Evolutionary conservation across 2,113 vertebrate species (phyloP).

Genomic region (Calypte anna): DNA sequence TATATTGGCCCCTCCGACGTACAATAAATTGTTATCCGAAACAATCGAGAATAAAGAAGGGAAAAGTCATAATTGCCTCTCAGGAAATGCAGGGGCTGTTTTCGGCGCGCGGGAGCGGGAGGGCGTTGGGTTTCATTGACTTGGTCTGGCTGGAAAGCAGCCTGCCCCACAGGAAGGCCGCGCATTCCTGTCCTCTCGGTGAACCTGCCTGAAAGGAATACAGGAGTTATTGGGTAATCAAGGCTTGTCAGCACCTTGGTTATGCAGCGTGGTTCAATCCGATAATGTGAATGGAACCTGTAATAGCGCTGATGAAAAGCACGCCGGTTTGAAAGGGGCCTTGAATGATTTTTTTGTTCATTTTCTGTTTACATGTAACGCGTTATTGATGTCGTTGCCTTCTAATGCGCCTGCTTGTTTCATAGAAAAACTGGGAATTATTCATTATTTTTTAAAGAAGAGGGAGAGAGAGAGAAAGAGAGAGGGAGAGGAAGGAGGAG

Average conservation of each 20-base stretch:
- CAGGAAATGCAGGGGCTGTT: slow-evolving; percentile 71
- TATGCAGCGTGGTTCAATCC: slow-evolving; percentile 91
- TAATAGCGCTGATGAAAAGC: slow-evolving; percentile 93
- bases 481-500: slow-evolving; percentile 71
- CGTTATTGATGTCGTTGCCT: slow-evolving; percentile 87
- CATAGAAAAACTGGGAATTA: slow-evolving; percentile 85
- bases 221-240: slow-evolving; percentile 94
- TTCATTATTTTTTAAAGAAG: slow-evolving; percentile 79
- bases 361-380: slow-evolving; percentile 89
- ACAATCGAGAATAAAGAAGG: slow-evolving; percentile 71
- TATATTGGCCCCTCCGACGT: slow-evolving; percentile 50
- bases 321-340: slow-evolving; percentile 84
- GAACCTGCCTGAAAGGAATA: slow-evolving; percentile 90
- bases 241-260: slow-evolving; percentile 92
- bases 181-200: slow-evolving; percentile 89
- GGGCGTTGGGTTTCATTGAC: slow-evolving; percentile 79
- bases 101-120: slow-evolving; percentile 63
- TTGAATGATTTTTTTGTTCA: slow-evolving; percentile 89
- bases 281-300: slow-evolving; percentile 90
- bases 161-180: slow-evolving; percentile 86
- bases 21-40: slow-evolving; percentile 75
- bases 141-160: slow-evolving; percentile 79
- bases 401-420: slow-evolving; percentile 84
- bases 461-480: neutral
- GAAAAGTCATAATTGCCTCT: slow-evolving; percentile 73